Conservation (phyloP, 2,113 vertebrate species). For the Carassius gibelio region DNA sequence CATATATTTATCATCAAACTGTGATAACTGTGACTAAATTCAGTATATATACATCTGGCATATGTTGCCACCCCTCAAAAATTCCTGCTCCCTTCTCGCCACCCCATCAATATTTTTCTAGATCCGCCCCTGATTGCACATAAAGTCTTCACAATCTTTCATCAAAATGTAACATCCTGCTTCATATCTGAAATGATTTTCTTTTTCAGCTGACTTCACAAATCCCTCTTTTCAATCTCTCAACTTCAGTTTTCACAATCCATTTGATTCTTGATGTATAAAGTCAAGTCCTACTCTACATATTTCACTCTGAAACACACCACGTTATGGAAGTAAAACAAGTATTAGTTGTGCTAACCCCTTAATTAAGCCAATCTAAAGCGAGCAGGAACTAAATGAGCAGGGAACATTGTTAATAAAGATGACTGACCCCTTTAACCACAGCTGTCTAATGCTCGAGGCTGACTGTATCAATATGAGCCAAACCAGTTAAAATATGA, state of each 20-base stretch:
- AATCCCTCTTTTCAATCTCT: background rate
- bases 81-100: no score
- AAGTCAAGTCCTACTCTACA: background rate
- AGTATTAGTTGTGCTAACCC: background rate
- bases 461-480: constrained; percentile 17
- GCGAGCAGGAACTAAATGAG: background rate
- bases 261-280: background rate
- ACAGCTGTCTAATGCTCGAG: background rate
- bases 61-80: no score
- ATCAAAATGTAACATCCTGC: background rate
- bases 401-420: background rate
- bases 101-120: no score
- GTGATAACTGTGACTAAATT: no score
- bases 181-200: background rate
- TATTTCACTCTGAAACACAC: background rate
- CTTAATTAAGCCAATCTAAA: background rate
- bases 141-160: background rate
- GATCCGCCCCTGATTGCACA: no score
- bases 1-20: no score
- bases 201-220: background rate
- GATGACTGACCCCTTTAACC: background rate
- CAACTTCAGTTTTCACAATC: background rate
- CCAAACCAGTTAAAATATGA: constrained; percentile 21
- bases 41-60: no score
- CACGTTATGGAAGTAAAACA: background rate